Conservation (phyloP, 2,797 vertebrate species). For the Hypotaenidia philippensis region DNA sequence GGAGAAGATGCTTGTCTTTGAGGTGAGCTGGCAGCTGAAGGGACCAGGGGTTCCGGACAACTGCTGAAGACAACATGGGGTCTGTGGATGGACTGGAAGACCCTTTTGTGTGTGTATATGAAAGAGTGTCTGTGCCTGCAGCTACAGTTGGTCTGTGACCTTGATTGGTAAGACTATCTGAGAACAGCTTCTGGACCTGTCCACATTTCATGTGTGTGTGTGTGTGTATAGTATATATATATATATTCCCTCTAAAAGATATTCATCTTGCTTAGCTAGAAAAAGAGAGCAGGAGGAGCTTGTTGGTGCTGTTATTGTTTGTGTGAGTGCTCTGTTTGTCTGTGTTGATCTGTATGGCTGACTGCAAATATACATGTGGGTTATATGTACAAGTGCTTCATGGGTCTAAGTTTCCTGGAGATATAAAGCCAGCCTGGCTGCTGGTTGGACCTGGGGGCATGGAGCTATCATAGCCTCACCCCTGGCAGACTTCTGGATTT, state of each 20-base stretch:
- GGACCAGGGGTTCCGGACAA: not conserved
- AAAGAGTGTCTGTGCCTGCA: not conserved
- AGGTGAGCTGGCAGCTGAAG: not conserved
- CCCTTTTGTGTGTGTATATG: too few species aligned
- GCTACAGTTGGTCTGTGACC: not conserved
- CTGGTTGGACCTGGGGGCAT: fast-evolving
- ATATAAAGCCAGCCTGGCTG: not conserved
- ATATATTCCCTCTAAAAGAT: not conserved
- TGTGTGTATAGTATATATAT: not conserved
- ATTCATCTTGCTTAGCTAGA: not conserved
- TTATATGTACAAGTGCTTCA: not conserved
- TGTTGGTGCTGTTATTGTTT: not conserved
- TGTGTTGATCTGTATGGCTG: not conserved
- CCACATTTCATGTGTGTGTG: not conserved
- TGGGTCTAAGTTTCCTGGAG: not conserved
- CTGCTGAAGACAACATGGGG: fast-evolving
- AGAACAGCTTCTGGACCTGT: not conserved
- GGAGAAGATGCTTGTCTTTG: fast-evolving
- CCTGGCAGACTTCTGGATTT: not conserved
- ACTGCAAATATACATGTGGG: not conserved
- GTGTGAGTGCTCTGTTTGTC: not conserved
- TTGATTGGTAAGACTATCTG: not conserved
- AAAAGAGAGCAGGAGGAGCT: not conserved
- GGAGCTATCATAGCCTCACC: not conserved
- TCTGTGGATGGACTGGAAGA: not conserved